These are phyloP conservation scores for Phymatocera aterrima DNA, from an alignment of 2,888 invertebrate species.

Conservation along the genomic window DNA sequence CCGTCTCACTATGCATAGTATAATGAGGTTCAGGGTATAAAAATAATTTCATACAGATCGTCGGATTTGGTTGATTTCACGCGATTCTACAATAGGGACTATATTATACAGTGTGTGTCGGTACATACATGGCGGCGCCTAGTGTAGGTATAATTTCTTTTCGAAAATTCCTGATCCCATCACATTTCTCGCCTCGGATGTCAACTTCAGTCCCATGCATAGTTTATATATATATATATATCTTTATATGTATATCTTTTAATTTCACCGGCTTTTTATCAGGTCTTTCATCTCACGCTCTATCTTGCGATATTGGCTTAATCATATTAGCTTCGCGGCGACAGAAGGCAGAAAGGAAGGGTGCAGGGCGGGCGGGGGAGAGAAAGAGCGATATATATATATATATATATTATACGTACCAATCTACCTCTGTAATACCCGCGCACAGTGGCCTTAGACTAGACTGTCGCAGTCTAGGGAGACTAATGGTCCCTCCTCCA, in stretches of 20 bases:
- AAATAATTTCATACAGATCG: too few species aligned
- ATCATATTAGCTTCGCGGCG: slow-evolving; percentile 27
- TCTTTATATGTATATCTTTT: background rate
- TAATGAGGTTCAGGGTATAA: too few species aligned
- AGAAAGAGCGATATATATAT: slow-evolving; percentile 2
- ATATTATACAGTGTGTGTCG: too few species aligned
- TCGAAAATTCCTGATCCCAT: background rate
- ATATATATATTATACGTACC: too few species aligned
- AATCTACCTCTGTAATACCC: background rate
- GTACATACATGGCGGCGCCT: too few species aligned
- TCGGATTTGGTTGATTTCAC: too few species aligned
- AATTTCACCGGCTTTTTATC: background rate
- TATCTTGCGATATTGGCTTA: slow-evolving; percentile 29
- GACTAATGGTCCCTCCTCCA: slow-evolving; percentile 27
- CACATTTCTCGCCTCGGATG: background rate
- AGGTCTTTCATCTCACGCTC: slow-evolving; percentile 15
- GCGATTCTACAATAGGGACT: too few species aligned
- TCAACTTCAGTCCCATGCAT: background rate
- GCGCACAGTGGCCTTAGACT: background rate
- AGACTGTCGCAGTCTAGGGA: too few species aligned
- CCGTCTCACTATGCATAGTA: too few species aligned
- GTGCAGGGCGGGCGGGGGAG: background rate
- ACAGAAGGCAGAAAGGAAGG: background rate
- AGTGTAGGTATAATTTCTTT: too few species aligned
- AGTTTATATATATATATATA: too few species aligned